phyloP scores from a whole-genome alignment of 2,113 vertebrate species.

The Mastomys coucha region DNA sequence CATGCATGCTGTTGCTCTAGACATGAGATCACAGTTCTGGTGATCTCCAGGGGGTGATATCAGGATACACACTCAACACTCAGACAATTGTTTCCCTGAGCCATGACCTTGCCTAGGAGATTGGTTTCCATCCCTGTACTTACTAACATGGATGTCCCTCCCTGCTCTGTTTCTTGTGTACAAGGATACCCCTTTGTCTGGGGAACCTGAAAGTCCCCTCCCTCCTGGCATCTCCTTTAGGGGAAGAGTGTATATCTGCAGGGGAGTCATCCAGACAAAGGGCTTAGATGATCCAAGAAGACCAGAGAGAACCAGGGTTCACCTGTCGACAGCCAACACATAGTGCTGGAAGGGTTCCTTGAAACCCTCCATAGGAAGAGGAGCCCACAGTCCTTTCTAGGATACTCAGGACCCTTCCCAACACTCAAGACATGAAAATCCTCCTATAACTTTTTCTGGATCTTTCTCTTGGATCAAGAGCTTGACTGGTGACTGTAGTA shows the following conservation, averaged over 20 bases:
- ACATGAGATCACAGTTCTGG: not conserved
- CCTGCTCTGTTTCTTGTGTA: not conserved
- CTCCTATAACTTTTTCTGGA: not conserved
- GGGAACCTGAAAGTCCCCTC: not conserved
- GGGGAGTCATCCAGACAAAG: not conserved
- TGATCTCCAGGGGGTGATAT: not conserved
- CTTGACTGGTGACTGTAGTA: not conserved
- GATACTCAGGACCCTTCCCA: not conserved
- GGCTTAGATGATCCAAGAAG: no score
- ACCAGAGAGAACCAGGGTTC: not conserved
- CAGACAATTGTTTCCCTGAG: not conserved
- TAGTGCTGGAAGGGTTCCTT: not conserved
- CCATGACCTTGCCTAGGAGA: not conserved
- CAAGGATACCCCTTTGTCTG: not conserved
- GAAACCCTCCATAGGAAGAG: not conserved
- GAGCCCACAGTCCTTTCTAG: not conserved
- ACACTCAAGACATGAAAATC: no score
- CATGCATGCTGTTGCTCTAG: not conserved
- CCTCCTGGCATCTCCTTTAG: not conserved
- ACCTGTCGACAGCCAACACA: not conserved
- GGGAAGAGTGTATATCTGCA: no score
- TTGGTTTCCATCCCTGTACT: not conserved
- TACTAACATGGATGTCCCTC: not conserved
- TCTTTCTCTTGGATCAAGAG: not conserved
- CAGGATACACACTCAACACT: not conserved